Conservation (phyloP, 2,888 invertebrate genomes). For the Eupithecia dodoneata region DNA sequence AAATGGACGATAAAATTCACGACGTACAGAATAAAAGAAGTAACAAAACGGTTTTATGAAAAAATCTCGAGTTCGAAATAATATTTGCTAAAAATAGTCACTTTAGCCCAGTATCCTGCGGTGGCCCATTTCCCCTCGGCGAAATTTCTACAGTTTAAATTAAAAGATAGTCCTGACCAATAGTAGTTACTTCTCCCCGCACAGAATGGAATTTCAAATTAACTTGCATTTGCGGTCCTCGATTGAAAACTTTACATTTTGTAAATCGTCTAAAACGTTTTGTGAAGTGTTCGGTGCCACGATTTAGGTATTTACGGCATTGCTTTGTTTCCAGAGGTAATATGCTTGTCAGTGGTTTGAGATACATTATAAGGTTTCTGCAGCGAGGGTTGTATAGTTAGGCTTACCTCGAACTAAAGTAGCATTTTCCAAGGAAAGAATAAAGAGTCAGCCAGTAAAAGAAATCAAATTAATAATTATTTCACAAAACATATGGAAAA, state of each 20-base stretch:
- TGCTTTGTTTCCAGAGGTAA: neutral
- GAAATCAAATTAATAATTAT: too few relatives aligned
- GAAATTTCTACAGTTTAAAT: slow-evolving; percentile 72
- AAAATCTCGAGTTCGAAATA: slow-evolving; percentile 4
- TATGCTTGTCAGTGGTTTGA: neutral
- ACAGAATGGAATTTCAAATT: slow-evolving; percentile 56
- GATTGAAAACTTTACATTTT: slow-evolving; percentile 44
- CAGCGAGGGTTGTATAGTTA: neutral
- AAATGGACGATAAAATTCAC: slow-evolving; percentile 2
- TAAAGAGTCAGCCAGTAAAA: neutral
- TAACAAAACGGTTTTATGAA: neutral
- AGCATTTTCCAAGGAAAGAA: neutral
- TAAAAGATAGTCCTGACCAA: slow-evolving; percentile 70
- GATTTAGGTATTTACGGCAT: neutral
- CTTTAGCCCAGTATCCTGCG: slow-evolving; percentile 14
- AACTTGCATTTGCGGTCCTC: slow-evolving; percentile 52
- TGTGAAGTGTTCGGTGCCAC: slow-evolving; percentile 16
- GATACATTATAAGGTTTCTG: neutral
- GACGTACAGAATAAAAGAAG: neutral
- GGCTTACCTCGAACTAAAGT: neutral
- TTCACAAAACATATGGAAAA: too few relatives aligned
- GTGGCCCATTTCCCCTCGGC: slow-evolving; percentile 48
- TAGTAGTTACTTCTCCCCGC: slow-evolving; percentile 57
- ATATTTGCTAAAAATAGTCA: slow-evolving; percentile 8
- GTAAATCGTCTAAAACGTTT: slow-evolving; percentile 41